A percentile compares a stretch with the other conserved stretches of the same genome.
Conservation (phyloP, 2,113 vertebrate species). For the Ivindomyrus marchei region DNA sequence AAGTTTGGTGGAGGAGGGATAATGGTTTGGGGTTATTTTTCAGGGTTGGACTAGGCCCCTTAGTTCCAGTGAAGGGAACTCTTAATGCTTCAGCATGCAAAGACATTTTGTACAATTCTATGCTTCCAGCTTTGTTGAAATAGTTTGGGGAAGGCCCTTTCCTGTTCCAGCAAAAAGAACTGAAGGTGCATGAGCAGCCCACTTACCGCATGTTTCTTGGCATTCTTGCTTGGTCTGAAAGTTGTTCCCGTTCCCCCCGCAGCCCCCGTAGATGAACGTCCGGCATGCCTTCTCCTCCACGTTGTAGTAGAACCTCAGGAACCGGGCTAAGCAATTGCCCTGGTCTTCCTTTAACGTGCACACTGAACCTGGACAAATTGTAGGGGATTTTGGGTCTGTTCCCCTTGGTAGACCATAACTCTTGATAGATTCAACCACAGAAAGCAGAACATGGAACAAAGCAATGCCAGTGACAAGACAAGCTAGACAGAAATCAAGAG, state of each 20-base stretch:
- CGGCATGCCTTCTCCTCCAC: constrained; percentile 30
- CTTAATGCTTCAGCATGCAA: no score
- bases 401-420: neutral
- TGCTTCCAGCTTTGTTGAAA: no score
- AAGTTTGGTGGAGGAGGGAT: no score
- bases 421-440: neutral
- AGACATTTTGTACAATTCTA: no score
- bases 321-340: constrained; percentile 19
- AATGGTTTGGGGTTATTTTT: no score
- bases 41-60: no score
- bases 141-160: no score
- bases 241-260: constrained; percentile 43
- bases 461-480: neutral
- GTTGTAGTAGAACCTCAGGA: constrained; percentile 28
- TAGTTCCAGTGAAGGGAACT: no score
- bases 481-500: neutral
- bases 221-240: constrained; percentile 35
- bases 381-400: neutral
- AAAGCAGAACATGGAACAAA: neutral
- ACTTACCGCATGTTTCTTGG: constrained; percentile 24
- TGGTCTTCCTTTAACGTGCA: constrained; percentile 14
- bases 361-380: constrained; percentile 14
- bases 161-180: neutral
- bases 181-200: neutral
- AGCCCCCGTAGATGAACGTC: constrained; percentile 38